These are phyloP conservation scores for Limosa lapponica DNA, from an alignment of 2,797 vertebrate species.

Conservation along the genomic window DNA sequence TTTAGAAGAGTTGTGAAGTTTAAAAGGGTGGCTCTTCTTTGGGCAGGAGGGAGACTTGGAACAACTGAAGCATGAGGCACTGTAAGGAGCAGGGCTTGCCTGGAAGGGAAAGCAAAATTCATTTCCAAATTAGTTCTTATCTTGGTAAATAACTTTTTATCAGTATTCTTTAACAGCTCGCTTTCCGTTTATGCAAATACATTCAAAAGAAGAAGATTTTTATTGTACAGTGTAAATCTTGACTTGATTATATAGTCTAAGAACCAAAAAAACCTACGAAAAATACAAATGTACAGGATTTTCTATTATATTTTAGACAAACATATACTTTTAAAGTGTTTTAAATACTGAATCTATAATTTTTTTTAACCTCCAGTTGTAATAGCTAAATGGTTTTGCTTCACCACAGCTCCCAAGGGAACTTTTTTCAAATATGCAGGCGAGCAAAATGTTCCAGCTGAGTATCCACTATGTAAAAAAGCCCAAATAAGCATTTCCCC, in stretches of 20 bases:
- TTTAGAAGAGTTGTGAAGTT: constrained; percentile 43
- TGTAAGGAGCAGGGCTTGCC: constrained; percentile 43
- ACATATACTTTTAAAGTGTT: constrained; percentile 78
- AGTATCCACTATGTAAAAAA: constrained; percentile 52
- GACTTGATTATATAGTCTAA: constrained; percentile 71
- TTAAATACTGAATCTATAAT: constrained; percentile 75
- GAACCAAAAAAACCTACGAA: constrained; percentile 47
- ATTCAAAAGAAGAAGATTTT: constrained; percentile 64
- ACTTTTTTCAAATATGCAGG: constrained; percentile 57
- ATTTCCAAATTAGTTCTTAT: constrained; percentile 63
- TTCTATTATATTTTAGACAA: constrained; percentile 82
- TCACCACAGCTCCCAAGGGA: constrained; percentile 56
- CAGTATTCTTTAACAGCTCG: constrained; percentile 56
- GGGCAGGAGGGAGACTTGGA: neutral
- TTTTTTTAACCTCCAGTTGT: constrained; percentile 64
- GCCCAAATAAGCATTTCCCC: constrained; percentile 21
- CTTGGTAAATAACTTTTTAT: constrained; percentile 62
- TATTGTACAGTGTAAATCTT: constrained; percentile 71
- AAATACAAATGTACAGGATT: constrained; percentile 74
- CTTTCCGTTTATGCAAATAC: constrained; percentile 70
- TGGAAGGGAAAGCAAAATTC: constrained; percentile 60
- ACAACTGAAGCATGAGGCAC: constrained; percentile 19
- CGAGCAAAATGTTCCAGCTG: constrained; percentile 40
- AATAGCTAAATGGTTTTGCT: constrained; percentile 61
- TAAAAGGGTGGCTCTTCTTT: constrained; percentile 34